phyloP scores from a whole-genome alignment of 53 echinoderm and acorn worm genomes.

The Apostichopus leukothele region DNA sequence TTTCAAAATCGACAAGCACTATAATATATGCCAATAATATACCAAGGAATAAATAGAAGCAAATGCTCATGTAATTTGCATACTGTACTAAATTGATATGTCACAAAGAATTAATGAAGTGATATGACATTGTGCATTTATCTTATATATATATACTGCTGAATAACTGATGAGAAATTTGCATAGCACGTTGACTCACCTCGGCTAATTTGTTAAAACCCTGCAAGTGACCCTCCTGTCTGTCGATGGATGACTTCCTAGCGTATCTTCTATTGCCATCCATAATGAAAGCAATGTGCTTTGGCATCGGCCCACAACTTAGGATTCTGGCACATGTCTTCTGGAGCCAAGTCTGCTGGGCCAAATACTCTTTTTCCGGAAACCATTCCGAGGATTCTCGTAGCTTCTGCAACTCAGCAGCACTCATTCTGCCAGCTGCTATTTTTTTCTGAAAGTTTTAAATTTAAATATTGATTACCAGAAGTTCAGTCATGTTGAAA shows the following conservation, averaged over 20 bases:
- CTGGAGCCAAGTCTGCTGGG: constrained; percentile 87
- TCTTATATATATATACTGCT: no score
- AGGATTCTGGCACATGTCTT: constrained; percentile 71
- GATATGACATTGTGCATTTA: no score
- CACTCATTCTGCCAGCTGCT: neutral
- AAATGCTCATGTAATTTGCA: no score
- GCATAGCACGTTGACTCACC: constrained; percentile 49
- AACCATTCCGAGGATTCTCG: constrained; percentile 73
- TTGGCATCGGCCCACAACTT: constrained; percentile 76
- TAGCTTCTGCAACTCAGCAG: constrained; percentile 22
- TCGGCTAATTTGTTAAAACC: constrained; percentile 96
- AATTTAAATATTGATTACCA: neutral
- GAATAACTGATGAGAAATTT: no score
- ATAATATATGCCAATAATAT: no score
- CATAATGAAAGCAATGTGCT: constrained; percentile 96
- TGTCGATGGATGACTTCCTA: constrained; percentile 66
- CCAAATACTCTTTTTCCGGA: constrained; percentile 74
- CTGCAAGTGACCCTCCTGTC: constrained; percentile 74
- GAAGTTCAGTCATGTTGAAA: no score
- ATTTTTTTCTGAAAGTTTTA: neutral
- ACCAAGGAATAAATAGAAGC: no score
- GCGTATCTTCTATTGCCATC: constrained; percentile 98
- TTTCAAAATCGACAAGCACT: no score
- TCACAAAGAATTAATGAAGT: no score
- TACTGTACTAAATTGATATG: no score